Base-by-base conservation (phyloP, 2,888 invertebrate species). In the Steromphala cineraria region DNA sequence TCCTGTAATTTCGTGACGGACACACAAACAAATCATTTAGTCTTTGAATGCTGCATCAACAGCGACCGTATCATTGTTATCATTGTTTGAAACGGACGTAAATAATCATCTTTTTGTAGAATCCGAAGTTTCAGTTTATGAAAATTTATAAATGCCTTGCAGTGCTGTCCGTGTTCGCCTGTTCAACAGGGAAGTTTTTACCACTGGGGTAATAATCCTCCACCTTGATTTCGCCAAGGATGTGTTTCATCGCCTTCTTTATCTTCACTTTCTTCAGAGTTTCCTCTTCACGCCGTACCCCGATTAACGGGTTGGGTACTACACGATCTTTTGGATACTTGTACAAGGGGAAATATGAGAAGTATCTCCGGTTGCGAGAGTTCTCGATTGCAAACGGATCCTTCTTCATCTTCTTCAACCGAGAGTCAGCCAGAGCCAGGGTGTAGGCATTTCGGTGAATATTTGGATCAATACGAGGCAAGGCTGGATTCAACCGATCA, bases 191-290 rank as follows among this genome's bases (percentile, higher is more conserved):
- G 13, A 46, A 77, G 4, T n/a, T 13, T 52, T 82, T 82, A 4
- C 81, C 80, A 5, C 82, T 78, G 3, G 85, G 82, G 71, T 86
- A 86, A 74, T 84, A 87, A 62, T 85, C 85, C 0, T 83, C 86
- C 10, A 83, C 71, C 17, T 84, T 82, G 7, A 86, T 77, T 55
- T 86, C 84, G 0, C 87, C 87, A n/a, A 87, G 84, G n/a, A 87
- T 83, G 74, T 87, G 87, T 77, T 85, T 83, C 85, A 87, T 86
- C 17, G 86, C 87, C 55, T 84, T 83, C 67, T 84, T 87, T 67
- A 83, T 82, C 56, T 82, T 82, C 40, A 79, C 40, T 67, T 53
- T 74, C 67, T 82, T 82, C 17, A 75, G 46, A 0, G 80, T 80
- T 3, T 82, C 67, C 8, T 81, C 79, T 15, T 81, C 81, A 5